These are phyloP conservation scores for Erythrocercus mccallii DNA, from an alignment of 2,113 vertebrate species.

Conservation along the genomic window DNA sequence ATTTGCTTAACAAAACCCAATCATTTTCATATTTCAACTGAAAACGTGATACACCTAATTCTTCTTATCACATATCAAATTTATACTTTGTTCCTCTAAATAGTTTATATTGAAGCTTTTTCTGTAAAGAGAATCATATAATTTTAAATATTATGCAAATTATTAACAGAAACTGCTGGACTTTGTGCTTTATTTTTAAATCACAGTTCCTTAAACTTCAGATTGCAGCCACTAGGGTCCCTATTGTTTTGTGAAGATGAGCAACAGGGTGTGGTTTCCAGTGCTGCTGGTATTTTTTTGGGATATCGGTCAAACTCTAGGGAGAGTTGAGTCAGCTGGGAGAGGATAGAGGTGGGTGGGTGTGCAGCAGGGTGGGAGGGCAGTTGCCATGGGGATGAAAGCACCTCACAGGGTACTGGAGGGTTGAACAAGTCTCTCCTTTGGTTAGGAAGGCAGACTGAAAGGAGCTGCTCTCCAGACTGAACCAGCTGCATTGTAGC, in stretches of 20 bases:
- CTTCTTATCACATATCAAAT: neutral
- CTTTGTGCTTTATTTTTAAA: neutral
- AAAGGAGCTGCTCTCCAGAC: neutral
- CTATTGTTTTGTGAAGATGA: neutral
- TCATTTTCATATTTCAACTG: neutral
- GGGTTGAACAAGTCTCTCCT: slow-evolving; percentile 46
- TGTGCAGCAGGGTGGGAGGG: neutral
- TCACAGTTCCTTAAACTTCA: neutral
- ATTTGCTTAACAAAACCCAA: neutral
- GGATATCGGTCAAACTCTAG: neutral
- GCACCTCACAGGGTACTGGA: neutral
- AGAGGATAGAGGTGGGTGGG: neutral
- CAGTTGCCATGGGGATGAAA: slow-evolving; percentile 62
- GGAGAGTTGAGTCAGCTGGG: neutral
- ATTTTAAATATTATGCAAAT: neutral
- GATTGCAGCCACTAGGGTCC: neutral
- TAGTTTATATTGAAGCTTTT: neutral
- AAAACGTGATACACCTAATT: neutral
- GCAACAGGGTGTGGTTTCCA: rapidly evolving
- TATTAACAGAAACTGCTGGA: neutral
- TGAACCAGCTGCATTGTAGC: neutral
- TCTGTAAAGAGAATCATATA: neutral
- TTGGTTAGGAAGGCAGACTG: slow-evolving; percentile 7
- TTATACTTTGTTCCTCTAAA: neutral
- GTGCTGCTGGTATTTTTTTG: neutral